These are phyloP conservation scores for Folsomia candida DNA, from an alignment of 2,888 invertebrate species.

Conservation along the genomic window DNA sequence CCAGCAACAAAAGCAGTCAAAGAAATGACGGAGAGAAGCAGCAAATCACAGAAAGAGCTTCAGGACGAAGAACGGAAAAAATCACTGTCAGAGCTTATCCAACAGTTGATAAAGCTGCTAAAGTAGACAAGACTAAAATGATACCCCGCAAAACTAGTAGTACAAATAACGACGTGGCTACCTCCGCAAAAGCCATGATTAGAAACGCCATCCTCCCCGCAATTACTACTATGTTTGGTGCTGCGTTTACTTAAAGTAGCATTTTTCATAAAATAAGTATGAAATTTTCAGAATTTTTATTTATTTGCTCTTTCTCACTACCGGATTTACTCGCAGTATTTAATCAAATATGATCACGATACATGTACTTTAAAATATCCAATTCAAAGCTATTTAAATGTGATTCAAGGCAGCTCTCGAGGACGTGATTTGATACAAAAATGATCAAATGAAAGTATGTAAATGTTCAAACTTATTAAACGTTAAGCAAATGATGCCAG, in stretches of 20 bases:
- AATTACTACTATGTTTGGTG: neutral
- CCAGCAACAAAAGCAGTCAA: slow-evolving; percentile 13
- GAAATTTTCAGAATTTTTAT: no score
- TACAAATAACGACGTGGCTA: neutral
- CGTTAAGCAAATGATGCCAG: no score
- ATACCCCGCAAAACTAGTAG: neutral
- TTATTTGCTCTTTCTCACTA: no score
- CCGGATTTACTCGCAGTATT: neutral
- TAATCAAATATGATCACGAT: no score
- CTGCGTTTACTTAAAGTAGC: neutral
- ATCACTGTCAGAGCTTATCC: slow-evolving; percentile 28
- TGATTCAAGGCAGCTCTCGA: no score
- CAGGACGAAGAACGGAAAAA: slow-evolving; percentile 27
- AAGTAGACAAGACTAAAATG: neutral
- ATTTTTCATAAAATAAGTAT: no score
- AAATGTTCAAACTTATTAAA: no score
- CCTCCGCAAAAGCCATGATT: neutral
- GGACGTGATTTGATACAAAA: no score
- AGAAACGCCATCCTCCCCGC: neutral
- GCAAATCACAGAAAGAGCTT: slow-evolving; percentile 16
- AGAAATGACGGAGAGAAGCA: neutral
- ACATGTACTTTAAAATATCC: neutral
- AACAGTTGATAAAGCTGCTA: slow-evolving; percentile 25
- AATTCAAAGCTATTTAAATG: neutral
- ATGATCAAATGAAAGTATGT: no score